Evolutionary conservation across 2,797 vertebrate genomes (phyloP), one percentile per base, ranked within the genome.

Genomic region (Molossus molossus): DNA sequence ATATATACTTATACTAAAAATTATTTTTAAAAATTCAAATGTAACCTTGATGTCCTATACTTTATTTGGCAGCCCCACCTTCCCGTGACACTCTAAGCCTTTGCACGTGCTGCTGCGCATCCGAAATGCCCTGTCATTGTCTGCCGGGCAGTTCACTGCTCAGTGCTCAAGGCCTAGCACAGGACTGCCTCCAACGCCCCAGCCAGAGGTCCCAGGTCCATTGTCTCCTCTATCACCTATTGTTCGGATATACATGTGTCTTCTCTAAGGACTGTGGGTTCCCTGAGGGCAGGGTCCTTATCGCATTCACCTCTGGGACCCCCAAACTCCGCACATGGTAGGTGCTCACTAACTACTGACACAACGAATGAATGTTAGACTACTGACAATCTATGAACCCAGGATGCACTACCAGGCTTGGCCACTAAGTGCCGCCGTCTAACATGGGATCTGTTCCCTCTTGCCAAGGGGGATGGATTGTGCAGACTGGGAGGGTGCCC

Each of bases 341-440:
- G 18, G n/a, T 12, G 67, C 70, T 94, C n/a, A 21, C 15, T 69
- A 62, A 91, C 25, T 64, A 69, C 11, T 15, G 4, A 60, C 5
- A 9, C 2, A 37, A 58, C 9, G 11, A 79, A 45, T 17, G 40
- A 92, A 29, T 9, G 0, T 10, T 14, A 50, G 77, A 79, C 40
- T 13, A 21, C 18, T 90, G 45, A 80, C 21, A 21, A 60, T 5
- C 62, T 3, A 10, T 0, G 57, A 90, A 58, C 9, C 7, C 33
- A 14, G 21, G 5, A 0, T 57, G 92, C 77, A 95, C 85, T 84
- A 69, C 72, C 87, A 93, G 0, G 1, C 0, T 0, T 50, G 33
- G 45, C 77, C 96, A 93, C 53, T 90, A 95, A 84, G 84, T 55
- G 96, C 23, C 93, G 25, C 92, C 60, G 10, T 88, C 48, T 70